Evolutionary conservation across 2,888 invertebrate species (phyloP).

Genomic region (Sympetrum striolatum): DNA sequence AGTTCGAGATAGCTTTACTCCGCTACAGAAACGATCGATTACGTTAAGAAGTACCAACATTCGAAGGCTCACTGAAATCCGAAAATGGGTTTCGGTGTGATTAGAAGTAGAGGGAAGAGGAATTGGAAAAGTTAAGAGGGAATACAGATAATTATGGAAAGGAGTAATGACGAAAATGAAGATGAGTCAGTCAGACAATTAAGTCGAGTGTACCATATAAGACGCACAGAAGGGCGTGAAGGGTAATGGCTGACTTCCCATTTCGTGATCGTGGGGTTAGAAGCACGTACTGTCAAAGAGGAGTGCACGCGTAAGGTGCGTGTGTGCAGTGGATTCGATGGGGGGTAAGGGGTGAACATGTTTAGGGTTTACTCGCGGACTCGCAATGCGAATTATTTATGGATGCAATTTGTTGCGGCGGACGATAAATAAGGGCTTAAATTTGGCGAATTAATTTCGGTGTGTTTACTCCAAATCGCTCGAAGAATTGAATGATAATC

Average conservation of each 20-base stretch:
- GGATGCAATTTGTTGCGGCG: not conserved
- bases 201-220: not conserved
- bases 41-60: too few relatives aligned
- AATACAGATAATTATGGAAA: not conserved
- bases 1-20: too few relatives aligned
- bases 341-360: not conserved
- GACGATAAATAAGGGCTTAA: not conserved
- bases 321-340: not conserved
- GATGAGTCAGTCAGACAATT: not conserved
- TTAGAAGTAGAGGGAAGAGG: not conserved
- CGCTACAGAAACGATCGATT: too few relatives aligned
- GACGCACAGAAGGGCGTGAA: too few relatives aligned
- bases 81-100: not conserved
- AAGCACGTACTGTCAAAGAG: too few relatives aligned
- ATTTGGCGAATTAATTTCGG: not conserved
- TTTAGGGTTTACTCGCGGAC: not conserved
- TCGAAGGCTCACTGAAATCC: too few relatives aligned
- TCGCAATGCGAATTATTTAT: not conserved
- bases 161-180: not conserved
- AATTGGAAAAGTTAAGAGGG: not conserved
- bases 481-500: not conserved
- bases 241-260: too few relatives aligned
- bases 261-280: too few relatives aligned
- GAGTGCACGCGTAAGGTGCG: not conserved
- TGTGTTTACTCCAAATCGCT: not conserved